phyloP scores from a whole-genome alignment of 2,113 vertebrate genomes.

The Aphyosemion australe region DNA sequence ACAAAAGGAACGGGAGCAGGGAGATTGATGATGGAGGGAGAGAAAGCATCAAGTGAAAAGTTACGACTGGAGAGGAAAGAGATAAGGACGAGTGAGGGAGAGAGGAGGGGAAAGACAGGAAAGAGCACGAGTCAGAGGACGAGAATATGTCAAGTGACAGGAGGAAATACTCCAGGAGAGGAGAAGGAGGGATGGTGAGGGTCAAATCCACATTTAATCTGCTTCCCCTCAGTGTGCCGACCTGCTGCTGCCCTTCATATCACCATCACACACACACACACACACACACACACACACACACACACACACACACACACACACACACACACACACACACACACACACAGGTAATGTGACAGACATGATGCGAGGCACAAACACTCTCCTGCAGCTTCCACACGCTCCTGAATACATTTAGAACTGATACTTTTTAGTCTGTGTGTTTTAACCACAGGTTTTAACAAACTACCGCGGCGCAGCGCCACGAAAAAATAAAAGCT shows the following conservation, averaged over 20 bases:
- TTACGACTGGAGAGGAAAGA: slow-evolving; percentile 11
- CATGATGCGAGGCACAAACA: slow-evolving; percentile 8
- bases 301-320: slow-evolving; percentile 2
- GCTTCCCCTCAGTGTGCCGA: slow-evolving; percentile 21
- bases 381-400: background rate
- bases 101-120: background rate
- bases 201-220: slow-evolving; percentile 27
- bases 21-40: slow-evolving; percentile 19
- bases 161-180: slow-evolving; percentile 15
- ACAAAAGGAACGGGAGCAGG: slow-evolving; percentile 2
- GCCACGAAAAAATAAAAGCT: too few relatives aligned
- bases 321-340: background rate
- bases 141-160: slow-evolving; percentile 34
- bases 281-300: slow-evolving; percentile 4
- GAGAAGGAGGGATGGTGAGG: slow-evolving; percentile 5
- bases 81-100: slow-evolving; percentile 17
- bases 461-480: too few relatives aligned
- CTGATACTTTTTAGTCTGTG: too few relatives aligned
- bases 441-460: too few relatives aligned
- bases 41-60: slow-evolving; percentile 12
- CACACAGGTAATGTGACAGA: slow-evolving; percentile 26
- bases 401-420: too few relatives aligned
- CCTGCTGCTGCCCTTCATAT: slow-evolving; percentile 29
- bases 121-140: slow-evolving; percentile 8
- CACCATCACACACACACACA: slow-evolving; percentile 27